Conservation (phyloP, 1,140 invertebrate genomes). For the Semibalanus balanoides region DNA sequence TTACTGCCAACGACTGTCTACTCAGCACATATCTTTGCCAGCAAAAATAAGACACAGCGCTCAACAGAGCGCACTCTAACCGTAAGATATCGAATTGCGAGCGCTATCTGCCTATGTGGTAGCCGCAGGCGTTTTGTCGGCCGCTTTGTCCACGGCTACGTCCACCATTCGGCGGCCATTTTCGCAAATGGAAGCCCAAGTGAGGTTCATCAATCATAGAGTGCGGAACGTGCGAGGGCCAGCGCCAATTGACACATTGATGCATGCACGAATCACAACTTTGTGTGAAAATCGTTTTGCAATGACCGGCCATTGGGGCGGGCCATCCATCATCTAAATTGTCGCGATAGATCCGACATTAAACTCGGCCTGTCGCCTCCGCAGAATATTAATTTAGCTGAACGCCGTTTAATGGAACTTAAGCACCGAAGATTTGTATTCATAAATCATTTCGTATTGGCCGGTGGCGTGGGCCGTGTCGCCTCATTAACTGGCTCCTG, state of each 20-base stretch:
- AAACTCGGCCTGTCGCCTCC: not conserved
- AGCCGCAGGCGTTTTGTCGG: not conserved
- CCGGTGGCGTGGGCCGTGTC: too few relatives aligned
- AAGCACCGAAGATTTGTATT: constrained; percentile 2
- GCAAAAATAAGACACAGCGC: too few relatives aligned
- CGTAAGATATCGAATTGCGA: too few relatives aligned
- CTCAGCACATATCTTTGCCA: too few relatives aligned
- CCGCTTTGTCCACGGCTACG: not conserved
- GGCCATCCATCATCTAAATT: not conserved
- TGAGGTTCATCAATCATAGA: not conserved
- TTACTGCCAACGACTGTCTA: too few relatives aligned
- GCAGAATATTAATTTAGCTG: not conserved
- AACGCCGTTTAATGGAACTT: not conserved
- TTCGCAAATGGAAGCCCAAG: not conserved
- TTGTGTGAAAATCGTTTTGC: constrained; percentile 1
- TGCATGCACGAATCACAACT: not conserved
- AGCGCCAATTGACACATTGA: not conserved
- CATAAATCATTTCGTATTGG: not conserved
- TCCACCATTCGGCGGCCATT: not conserved
- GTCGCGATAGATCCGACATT: not conserved
- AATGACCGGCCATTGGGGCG: not conserved
- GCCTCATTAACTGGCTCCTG: not conserved
- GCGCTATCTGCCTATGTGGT: too few relatives aligned
- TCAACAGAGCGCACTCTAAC: too few relatives aligned
- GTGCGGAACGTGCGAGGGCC: not conserved